Percentiles rank a stretch among this genome's conserved stretches.
Conservation (phyloP, 2,888 invertebrate species). For the Anagyrus pseudococci region DNA sequence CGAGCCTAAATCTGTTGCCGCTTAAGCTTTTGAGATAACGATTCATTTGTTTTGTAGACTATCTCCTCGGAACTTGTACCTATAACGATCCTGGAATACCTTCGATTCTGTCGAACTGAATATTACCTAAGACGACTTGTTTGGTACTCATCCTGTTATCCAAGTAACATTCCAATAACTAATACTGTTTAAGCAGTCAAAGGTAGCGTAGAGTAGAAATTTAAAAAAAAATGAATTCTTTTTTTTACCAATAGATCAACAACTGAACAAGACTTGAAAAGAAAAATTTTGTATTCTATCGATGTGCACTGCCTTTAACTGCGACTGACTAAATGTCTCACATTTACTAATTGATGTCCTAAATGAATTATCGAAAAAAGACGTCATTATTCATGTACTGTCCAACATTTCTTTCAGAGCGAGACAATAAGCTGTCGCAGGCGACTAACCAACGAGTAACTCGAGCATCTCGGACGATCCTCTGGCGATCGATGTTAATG, state of each 20-base stretch:
- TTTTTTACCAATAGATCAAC: background rate
- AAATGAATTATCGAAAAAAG: slow-evolving; percentile 1
- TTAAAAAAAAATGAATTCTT: slow-evolving; percentile 4
- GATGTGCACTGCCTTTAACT: slow-evolving; percentile 1
- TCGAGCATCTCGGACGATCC: slow-evolving; percentile 26
- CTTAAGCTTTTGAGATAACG: background rate
- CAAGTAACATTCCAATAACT: slow-evolving; percentile 25
- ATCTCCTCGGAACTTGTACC: slow-evolving; percentile 7
- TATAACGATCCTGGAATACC: slow-evolving; percentile 1
- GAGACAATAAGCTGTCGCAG: slow-evolving; percentile 29
- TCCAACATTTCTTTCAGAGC: slow-evolving; percentile 38
- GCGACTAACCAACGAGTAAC: slow-evolving; percentile 26
- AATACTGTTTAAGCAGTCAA: slow-evolving; percentile 4
- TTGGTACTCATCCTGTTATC: background rate
- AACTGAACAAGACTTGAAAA: too few species aligned
- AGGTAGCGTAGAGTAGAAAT: slow-evolving; percentile 1
- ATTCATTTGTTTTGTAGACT: slow-evolving; percentile 8
- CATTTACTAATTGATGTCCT: background rate
- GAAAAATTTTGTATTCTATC: background rate
- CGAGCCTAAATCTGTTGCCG: background rate
- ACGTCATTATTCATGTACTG: slow-evolving; percentile 28
- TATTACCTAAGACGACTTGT: slow-evolving; percentile 4
- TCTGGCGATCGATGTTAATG: slow-evolving; percentile 27
- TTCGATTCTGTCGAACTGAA: background rate
- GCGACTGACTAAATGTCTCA: background rate